Percentiles rank a stretch among this genome's conserved stretches.
Evolutionary conservation across 1,140 invertebrate genomes (phyloP).

Genomic region (Brachionus calyciflorus): DNA sequence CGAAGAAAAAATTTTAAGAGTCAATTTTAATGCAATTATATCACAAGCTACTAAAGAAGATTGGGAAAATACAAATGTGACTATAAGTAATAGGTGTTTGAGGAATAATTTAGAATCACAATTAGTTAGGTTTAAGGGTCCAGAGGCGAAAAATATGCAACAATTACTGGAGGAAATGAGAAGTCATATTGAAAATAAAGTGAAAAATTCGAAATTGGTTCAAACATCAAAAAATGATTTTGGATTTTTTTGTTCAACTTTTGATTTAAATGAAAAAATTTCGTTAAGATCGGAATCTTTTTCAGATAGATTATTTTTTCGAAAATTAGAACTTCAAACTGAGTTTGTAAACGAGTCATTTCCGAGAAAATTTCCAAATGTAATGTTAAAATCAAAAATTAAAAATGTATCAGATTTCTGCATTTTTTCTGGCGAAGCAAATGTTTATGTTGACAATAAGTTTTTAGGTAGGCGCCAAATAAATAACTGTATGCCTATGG

Average conservation of each 20-base stretch:
- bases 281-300: not conserved
- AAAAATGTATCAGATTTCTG: conserved; percentile 55
- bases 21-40: not conserved
- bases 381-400: conserved; percentile 57
- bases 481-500: conserved; percentile 56
- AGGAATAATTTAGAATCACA: not conserved
- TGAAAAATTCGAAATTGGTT: not conserved
- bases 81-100: not conserved
- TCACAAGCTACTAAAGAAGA: not conserved
- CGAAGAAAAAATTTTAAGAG: not conserved
- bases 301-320: not conserved
- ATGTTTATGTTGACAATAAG: conserved; percentile 59
- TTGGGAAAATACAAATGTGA: not conserved
- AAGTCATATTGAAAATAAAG: not conserved
- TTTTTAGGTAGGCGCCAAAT: conserved; percentile 57
- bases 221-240: not conserved
- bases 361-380: conserved; percentile 54
- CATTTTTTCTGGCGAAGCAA: conserved; percentile 56
- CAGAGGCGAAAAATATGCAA: not conserved
- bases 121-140: not conserved
- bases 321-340: conserved; percentile 53
- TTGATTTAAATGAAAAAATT: not conserved
- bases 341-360: conserved; percentile 55
- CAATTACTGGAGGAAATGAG: conserved; percentile 8
- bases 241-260: not conserved